Conservation (phyloP, 2,888 invertebrate genomes). For the Pyralis farinalis region DNA sequence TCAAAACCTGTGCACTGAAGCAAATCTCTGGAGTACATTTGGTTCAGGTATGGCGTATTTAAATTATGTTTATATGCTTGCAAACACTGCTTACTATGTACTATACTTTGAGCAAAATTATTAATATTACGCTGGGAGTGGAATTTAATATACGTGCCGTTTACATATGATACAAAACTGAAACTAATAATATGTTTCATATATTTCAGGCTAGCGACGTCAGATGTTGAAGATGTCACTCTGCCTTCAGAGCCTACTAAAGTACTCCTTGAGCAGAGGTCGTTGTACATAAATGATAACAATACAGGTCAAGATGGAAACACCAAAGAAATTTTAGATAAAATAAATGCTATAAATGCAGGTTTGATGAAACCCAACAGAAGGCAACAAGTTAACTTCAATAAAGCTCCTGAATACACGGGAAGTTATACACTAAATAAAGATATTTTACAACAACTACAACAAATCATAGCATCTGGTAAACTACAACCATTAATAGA, state of each 20-base stretch:
- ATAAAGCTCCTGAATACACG: constrained; percentile 38
- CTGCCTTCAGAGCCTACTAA: constrained; percentile 14
- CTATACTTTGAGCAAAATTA: constrained; percentile 22
- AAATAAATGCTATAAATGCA: constrained; percentile 78
- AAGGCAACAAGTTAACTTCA: constrained; percentile 43
- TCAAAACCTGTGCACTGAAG: constrained; percentile 15
- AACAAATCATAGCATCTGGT: constrained; percentile 57
- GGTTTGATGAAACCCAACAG: constrained; percentile 55
- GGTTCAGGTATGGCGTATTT: constrained; percentile 65
- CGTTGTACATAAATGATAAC: constrained; percentile 32
- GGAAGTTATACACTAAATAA: constrained; percentile 49
- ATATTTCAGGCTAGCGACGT: constrained; percentile 39
- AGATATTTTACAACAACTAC: constrained; percentile 57
- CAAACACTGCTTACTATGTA: constrained; percentile 33
- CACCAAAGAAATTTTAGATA: constrained; percentile 72
- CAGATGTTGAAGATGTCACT: constrained; percentile 17
- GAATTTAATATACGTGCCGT: too few species aligned
- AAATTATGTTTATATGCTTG: constrained; percentile 38
- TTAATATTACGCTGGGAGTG: constrained; percentile 33
- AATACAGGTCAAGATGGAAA: constrained; percentile 32
- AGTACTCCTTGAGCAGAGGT: constrained; percentile 13
- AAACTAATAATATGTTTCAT: constrained; percentile 22
- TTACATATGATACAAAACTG: constrained; percentile 4
- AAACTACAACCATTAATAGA: constrained; percentile 40
- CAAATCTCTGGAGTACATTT: constrained; percentile 25